Conservation (phyloP, 2,113 vertebrate species). For the Chaenocephalus aceratus region DNA sequence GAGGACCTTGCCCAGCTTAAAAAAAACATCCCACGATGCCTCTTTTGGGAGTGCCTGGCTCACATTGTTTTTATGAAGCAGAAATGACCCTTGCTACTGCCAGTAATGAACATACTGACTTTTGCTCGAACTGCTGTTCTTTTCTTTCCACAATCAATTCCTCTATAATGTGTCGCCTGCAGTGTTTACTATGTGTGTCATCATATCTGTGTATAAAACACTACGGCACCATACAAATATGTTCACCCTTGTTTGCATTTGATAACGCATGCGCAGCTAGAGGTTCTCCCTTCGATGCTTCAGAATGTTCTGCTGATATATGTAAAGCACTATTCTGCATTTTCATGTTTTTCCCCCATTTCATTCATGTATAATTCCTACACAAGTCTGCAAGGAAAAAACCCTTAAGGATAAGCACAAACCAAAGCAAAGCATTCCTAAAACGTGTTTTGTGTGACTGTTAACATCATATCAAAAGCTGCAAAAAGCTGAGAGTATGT, state of each 20-base stretch:
- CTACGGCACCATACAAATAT: not conserved
- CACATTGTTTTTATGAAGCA: slow-evolving; percentile 15
- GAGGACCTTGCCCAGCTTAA: not conserved
- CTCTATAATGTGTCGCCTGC: not conserved
- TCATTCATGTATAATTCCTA: not conserved
- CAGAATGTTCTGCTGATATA: not conserved
- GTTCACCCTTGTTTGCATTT: slow-evolving; percentile 21
- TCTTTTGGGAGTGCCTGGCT: slow-evolving; percentile 19
- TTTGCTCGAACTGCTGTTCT: not conserved
- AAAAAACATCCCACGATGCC: not conserved
- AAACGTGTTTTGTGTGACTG: slow-evolving; percentile 24
- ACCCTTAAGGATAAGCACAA: slow-evolving; percentile 55
- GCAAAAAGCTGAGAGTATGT: not conserved
- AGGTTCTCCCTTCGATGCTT: slow-evolving; percentile 4
- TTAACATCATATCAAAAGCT: slow-evolving; percentile 6
- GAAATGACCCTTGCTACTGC: slow-evolving; percentile 22
- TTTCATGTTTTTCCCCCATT: not conserved
- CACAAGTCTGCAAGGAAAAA: not conserved
- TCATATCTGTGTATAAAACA: slow-evolving; percentile 18
- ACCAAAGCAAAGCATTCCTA: slow-evolving; percentile 54
- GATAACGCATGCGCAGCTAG: slow-evolving; percentile 20
- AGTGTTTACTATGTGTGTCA: slow-evolving; percentile 19
- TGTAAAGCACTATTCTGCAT: not conserved
- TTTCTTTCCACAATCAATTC: slow-evolving; percentile 21
- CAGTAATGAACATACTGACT: slow-evolving; percentile 3